Evolutionary conservation across 2,888 invertebrate genomes (phyloP).

Genomic region (Pimpla rufipes): DNA sequence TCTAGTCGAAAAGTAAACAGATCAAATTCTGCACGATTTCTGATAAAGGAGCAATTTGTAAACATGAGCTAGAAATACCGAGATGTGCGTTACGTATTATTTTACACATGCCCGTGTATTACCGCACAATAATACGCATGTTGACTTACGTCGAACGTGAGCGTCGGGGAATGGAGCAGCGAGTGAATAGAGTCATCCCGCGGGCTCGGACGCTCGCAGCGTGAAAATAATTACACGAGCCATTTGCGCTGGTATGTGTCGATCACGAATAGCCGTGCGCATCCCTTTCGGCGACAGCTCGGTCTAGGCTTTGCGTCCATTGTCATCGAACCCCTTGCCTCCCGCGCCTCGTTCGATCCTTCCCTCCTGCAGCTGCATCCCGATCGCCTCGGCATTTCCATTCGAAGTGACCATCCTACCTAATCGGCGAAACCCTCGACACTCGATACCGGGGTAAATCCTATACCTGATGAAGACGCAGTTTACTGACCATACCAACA

Average conservation of each 20-base stretch:
- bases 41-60: too few relatives aligned
- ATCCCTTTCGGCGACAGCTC: not conserved
- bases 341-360: not conserved
- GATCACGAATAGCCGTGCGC: conserved; percentile 22
- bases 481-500: not conserved
- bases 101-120: too few relatives aligned
- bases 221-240: conserved; percentile 50
- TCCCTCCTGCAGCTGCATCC: not conserved
- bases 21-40: too few relatives aligned
- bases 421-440: not conserved
- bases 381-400: not conserved
- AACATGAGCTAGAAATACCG: not conserved
- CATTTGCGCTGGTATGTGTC: conserved; percentile 41
- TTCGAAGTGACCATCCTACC: not conserved
- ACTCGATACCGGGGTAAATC: not conserved
- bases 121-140: conserved; percentile 16
- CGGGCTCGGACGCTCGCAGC: not conserved
- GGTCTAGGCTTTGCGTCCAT: conserved; percentile 6
- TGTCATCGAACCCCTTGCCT: conserved; percentile 7
- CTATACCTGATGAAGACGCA: not conserved
- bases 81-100: not conserved
- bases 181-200: conserved; percentile 14
- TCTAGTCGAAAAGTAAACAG: too few relatives aligned
- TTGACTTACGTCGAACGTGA: conserved; percentile 34
- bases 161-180: conserved; percentile 3